Base-by-base conservation (phyloP, 2,113 vertebrate genomes). In the Xiphias gladius region DNA sequence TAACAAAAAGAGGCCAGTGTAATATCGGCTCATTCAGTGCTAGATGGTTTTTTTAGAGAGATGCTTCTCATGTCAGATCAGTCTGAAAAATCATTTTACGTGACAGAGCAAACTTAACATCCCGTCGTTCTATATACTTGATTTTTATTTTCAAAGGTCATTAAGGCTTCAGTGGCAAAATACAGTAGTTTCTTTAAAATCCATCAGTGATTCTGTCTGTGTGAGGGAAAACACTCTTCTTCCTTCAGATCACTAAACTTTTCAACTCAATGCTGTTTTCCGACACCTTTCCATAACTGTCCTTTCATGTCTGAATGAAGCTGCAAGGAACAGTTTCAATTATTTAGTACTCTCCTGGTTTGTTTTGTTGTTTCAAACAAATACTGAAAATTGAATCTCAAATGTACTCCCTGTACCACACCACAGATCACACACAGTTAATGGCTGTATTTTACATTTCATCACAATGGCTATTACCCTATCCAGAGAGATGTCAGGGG, bases 401-500 rank as follows among this genome's bases (percentile, higher is more conserved):
- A 26, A 37, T 20, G 57, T 64, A 16, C 41, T 54, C 24, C 28
- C 30, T 52, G 32, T 24, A 24, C 32, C 4, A 7, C 16, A 39
- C 1, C 14, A 69, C 24, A 66, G 16, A n/a, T 19, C 0, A 63
- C 24, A 73, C 28, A 75, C 5, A 39, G 59, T 19, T 28, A 4
- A 26, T 26, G 24, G 72, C 35, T 24, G 2, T 52, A 35, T 35
- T 57, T 46, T 46, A 57, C 11, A 64, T 76, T 39, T 30, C 6
- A 69, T 11, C 24, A 30, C 41, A 30, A 1, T 26, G 13, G 16
- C 61, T 41, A 4, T 37, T 48, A 2, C 4, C 2, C 4, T 54
- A 7, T 73, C 37, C 43, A 48, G 20, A 61, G 37, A 5, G n/a
- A 75, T 65, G 58, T 28, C 14, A 90, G 66, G 50, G 19, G 63